Conservation (phyloP, 2,888 invertebrate genomes). For the Troglohyphantes excavatus region DNA sequence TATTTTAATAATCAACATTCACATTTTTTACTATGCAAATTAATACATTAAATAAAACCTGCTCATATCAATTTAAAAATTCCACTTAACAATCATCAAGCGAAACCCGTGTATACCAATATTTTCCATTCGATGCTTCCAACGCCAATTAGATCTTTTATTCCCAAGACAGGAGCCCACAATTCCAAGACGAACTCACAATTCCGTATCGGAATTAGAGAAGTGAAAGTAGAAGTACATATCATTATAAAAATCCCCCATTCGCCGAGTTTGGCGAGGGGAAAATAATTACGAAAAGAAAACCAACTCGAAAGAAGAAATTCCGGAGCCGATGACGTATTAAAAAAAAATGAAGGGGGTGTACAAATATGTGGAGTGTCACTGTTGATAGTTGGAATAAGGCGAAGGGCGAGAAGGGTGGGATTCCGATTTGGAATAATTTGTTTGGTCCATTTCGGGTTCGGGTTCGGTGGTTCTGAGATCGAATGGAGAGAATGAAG, state of each 20-base stretch:
- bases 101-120: too few relatives aligned
- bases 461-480: conserved; percentile 64
- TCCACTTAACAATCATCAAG: too few relatives aligned
- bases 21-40: too few relatives aligned
- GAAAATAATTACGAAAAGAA: conserved; percentile 15
- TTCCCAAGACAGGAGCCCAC: too few relatives aligned
- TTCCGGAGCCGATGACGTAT: background rate
- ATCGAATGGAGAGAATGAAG: conserved; percentile 73
- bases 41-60: too few relatives aligned
- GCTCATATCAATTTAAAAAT: too few relatives aligned
- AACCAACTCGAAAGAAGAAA: background rate
- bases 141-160: too few relatives aligned
- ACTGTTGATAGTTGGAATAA: background rate
- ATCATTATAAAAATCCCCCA: background rate
- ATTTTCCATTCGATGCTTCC: too few relatives aligned
- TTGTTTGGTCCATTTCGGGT: conserved; percentile 77
- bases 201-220: too few relatives aligned
- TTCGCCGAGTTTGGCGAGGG: background rate
- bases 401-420: background rate
- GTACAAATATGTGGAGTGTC: background rate
- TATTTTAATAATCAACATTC: too few relatives aligned
- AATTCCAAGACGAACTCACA: too few relatives aligned
- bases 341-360: background rate
- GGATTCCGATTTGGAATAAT: conserved; percentile 73
- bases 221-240: background rate